phyloP scores from a whole-genome alignment of 2,797 vertebrate genomes.

The Nannoperca obscura region DNA sequence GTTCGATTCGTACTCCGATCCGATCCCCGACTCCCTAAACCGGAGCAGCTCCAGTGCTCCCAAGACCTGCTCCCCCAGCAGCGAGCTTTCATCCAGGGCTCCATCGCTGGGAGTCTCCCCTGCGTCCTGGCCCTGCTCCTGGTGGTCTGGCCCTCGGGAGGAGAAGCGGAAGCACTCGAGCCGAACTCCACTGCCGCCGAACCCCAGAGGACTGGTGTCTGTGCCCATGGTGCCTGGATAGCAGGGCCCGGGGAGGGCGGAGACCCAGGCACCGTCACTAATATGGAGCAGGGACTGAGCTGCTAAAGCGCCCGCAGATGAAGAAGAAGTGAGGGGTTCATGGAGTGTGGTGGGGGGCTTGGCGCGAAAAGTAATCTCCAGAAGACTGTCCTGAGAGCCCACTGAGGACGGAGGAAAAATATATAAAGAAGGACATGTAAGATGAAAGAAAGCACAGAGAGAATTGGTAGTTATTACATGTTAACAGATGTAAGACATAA shows the following conservation, averaged over 20 bases:
- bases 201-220: constrained; percentile 85
- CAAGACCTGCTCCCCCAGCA: constrained; percentile 85
- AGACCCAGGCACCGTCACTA: constrained; percentile 79
- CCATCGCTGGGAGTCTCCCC: constrained; percentile 80
- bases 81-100: constrained; percentile 65
- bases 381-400: constrained; percentile 96
- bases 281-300: constrained; percentile 81
- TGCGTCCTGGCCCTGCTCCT: constrained; percentile 71
- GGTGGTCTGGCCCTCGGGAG: constrained; percentile 66
- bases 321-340: constrained; percentile 86
- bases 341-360: constrained; percentile 84
- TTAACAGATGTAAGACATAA: constrained; percentile 33
- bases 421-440: neutral
- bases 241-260: constrained; percentile 70
- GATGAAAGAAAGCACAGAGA: constrained; percentile 26
- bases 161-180: constrained; percentile 94
- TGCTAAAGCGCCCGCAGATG: constrained; percentile 82
- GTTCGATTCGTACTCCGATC: constrained; percentile 95
- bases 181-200: constrained; percentile 87
- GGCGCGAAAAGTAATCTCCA: constrained; percentile 96
- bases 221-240: constrained; percentile 60
- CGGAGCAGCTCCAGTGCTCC: constrained; percentile 93
- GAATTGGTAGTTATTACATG: constrained; percentile 2
- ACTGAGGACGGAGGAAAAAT: constrained; percentile 77
- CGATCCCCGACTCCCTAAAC: constrained; percentile 95